phyloP scores from a whole-genome alignment of 1,140 invertebrate species.

The Ganaspis sp. region DNA sequence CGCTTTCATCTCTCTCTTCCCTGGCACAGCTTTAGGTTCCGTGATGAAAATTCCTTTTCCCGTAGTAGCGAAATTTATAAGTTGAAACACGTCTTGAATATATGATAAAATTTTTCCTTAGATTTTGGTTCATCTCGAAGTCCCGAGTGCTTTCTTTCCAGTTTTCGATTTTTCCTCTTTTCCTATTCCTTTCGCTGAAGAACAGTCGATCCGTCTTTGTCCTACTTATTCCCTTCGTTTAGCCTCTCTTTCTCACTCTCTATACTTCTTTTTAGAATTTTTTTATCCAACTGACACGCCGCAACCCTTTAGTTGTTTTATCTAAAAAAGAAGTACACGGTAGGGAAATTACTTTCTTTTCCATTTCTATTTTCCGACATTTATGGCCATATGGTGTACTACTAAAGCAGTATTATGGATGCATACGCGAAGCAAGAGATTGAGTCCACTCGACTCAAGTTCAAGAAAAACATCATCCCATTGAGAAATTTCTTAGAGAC shows the following conservation, averaged over 20 bases:
- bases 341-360: neutral
- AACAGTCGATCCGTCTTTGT: neutral
- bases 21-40: slow-evolving; percentile 40
- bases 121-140: slow-evolving; percentile 56
- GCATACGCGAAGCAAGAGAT: neutral
- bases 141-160: neutral
- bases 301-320: neutral
- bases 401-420: neutral
- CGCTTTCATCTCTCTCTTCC: slow-evolving; percentile 17
- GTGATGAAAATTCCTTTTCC: slow-evolving; percentile 44
- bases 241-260: neutral
- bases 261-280: neutral
- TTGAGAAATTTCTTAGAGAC: neutral
- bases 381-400: neutral
- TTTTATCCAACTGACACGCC: neutral
- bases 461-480: neutral
- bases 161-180: slow-evolving; percentile 4
- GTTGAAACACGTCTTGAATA: slow-evolving; percentile 73
- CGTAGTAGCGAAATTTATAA: slow-evolving; percentile 58
- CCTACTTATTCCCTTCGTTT: neutral
- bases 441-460: slow-evolving; percentile 5
- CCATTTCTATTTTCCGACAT: neutral
- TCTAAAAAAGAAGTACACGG: neutral
- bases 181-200: neutral
- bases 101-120: slow-evolving; percentile 73